Evolutionary conservation across 2,888 invertebrate genomes (phyloP).

Genomic region (Drosophila vallismaia): DNA sequence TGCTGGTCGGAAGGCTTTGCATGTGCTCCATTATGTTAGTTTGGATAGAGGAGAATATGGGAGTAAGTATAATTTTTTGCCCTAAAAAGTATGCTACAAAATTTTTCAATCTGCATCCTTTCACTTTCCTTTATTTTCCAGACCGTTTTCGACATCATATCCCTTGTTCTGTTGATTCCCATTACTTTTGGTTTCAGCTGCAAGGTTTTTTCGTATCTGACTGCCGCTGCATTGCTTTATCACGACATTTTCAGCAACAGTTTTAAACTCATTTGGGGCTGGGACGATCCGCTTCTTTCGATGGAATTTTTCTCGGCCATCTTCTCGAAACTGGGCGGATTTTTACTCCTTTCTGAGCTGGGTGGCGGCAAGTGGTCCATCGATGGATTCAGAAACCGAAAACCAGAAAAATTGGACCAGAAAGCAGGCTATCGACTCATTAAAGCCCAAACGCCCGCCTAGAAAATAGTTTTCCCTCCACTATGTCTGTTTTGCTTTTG

Average conservation of each 20-base stretch:
- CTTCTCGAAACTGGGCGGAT: conserved; percentile 35
- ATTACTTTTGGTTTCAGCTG: conserved; percentile 40
- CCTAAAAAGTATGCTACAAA: too few relatives aligned
- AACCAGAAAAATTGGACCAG: background rate
- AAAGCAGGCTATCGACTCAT: conserved; percentile 8
- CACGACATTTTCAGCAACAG: conserved; percentile 5
- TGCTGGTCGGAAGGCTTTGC: conserved; percentile 17
- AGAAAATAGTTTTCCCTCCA: conserved; percentile 5
- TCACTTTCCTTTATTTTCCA: background rate
- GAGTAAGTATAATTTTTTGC: conserved; percentile 3
- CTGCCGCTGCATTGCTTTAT: conserved; percentile 16
- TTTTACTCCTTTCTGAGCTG: conserved; percentile 42
- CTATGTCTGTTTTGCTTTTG: background rate
- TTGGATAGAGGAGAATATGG: conserved; percentile 19
- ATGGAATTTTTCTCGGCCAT: conserved; percentile 17
- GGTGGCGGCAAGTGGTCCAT: conserved; percentile 56
- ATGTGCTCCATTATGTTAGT: conserved; percentile 3
- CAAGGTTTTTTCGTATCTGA: conserved; percentile 8
- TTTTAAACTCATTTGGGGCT: conserved; percentile 27
- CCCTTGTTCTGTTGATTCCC: background rate
- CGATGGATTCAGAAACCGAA: conserved; percentile 17
- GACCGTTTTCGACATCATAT: background rate
- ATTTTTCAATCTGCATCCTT: too few relatives aligned
- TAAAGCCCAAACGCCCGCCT: conserved; percentile 7
- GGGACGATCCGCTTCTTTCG: conserved; percentile 46